Percentiles rank a stretch among this genome's conserved stretches.
phyloP scores from a whole-genome alignment of 2,797 vertebrate species.

The Acrossocheilus fasciatus region DNA sequence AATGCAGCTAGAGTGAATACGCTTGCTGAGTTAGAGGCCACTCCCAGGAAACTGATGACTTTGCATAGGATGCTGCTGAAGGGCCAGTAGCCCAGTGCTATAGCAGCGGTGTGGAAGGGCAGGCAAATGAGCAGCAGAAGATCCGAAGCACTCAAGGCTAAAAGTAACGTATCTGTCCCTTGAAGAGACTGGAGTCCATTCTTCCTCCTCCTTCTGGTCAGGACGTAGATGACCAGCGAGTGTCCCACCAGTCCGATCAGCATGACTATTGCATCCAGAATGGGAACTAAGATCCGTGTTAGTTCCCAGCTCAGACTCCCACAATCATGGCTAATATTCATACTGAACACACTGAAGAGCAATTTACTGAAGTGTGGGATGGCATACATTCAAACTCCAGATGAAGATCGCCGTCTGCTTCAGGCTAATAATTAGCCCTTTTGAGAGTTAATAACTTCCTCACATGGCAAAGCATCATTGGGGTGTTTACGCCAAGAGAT shows the following conservation, averaged over 20 bases:
- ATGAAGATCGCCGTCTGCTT: slow-evolving; percentile 30
- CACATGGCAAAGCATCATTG: slow-evolving; percentile 25
- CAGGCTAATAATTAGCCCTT: slow-evolving; percentile 29
- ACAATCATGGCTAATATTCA: slow-evolving; percentile 52
- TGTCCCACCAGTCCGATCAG: slow-evolving; percentile 78
- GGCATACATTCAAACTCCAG: slow-evolving; percentile 10
- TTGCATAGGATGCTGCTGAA: slow-evolving; percentile 80
- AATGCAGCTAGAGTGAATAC: slow-evolving; percentile 79
- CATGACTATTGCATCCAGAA: slow-evolving; percentile 77
- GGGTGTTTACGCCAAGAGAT: slow-evolving; percentile 13
- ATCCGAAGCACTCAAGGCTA: slow-evolving; percentile 78
- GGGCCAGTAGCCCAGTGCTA: slow-evolving; percentile 79
- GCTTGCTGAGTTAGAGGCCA: slow-evolving; percentile 77
- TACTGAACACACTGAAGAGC: slow-evolving; percentile 24
- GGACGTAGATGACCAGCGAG: slow-evolving; percentile 74
- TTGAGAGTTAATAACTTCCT: slow-evolving; percentile 33
- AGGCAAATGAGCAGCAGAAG: slow-evolving; percentile 77
- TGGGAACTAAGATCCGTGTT: slow-evolving; percentile 70
- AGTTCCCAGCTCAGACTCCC: slow-evolving; percentile 50
- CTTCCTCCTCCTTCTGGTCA: slow-evolving; percentile 67
- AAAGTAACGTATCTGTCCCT: slow-evolving; percentile 78
- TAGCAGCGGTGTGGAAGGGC: slow-evolving; percentile 81
- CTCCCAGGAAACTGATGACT: slow-evolving; percentile 79
- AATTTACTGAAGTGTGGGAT: slow-evolving; percentile 34
- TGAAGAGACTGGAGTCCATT: slow-evolving; percentile 62